Conservation (phyloP, 64 coral and sea anemone genomes). For the Dendronephthya gigantea region DNA sequence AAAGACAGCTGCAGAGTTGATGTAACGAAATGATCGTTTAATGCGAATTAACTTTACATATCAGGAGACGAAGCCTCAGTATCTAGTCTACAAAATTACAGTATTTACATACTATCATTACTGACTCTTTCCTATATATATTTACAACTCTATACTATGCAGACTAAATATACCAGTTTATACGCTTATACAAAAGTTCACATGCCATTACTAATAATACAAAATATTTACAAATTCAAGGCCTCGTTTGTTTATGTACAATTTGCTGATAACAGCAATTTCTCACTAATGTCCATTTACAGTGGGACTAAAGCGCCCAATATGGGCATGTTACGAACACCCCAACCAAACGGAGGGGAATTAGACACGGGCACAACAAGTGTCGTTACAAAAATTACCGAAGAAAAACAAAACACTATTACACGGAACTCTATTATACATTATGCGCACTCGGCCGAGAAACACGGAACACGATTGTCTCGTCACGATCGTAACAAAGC, state of each 20-base stretch:
- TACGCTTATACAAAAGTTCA: background rate
- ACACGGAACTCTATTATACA: background rate
- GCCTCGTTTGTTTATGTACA: background rate
- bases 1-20: background rate
- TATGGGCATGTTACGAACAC: background rate
- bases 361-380: background rate
- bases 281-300: background rate
- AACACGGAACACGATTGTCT: background rate
- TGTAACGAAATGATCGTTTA: background rate
- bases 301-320: background rate
- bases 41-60: background rate
- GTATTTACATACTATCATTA: background rate
- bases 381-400: background rate
- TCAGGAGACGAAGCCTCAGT: background rate
- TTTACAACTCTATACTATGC: too few relatives aligned
- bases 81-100: background rate
- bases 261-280: constrained; percentile 20
- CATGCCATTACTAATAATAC: background rate
- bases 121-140: background rate
- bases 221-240: constrained; percentile 5
- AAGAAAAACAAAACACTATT: background rate
- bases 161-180: background rate
- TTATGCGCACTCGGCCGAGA: background rate
- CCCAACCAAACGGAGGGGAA: background rate
- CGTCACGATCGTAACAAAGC: background rate